Base-by-base conservation (phyloP, 2,888 invertebrate genomes). In the Scelioninae gen. 1 region DNA sequence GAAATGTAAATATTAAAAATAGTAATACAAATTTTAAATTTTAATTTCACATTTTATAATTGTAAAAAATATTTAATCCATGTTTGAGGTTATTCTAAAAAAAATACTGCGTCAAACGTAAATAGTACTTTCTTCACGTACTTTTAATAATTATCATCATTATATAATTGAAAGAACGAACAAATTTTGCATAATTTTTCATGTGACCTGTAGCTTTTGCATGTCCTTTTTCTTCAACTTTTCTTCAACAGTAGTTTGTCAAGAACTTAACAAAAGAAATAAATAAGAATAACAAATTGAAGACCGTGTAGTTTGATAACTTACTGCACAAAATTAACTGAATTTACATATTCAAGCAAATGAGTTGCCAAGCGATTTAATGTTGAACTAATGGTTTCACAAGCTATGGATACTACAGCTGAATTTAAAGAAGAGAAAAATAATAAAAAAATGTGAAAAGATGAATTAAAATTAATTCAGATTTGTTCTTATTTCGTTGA, bases 321-420 rank as follows among this genome's bases (percentile, higher is more conserved):
- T 51, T 45, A 63, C 32, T 13, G 40, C 11, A 11, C 13, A 34
- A 69, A 49, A 58, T 47, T 13, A 58, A 49, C 58, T 6, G 29
- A 10, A 69, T 69, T 69, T 69, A 69, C 69, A 69, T 69, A 69
- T 49, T 56, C 49, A 16, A 56, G 56, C n/a, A 45, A 58, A 58
- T 69, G 58, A 69, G 38, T 58, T 69, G 58, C 69, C 69, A 58
- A 58, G 58, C 69, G 34, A 62, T 62, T 62, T 72, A 62, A 72
- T 72, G 40, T 72, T 31, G 62, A 62, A 62, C 58, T 72, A 72
- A 62, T 62, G 23, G 53, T 32, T 62, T 51, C 16, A 32, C 62
- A 11, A 60, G 32, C 55, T 63, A 55, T 55, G 53, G 63, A 55
- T 55, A 55, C 40, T 60, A 60, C 31, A 62, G 31, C 47, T 10